phyloP scores from a whole-genome alignment of 2,888 invertebrate genomes.

The Acanthosepion esculentum region DNA sequence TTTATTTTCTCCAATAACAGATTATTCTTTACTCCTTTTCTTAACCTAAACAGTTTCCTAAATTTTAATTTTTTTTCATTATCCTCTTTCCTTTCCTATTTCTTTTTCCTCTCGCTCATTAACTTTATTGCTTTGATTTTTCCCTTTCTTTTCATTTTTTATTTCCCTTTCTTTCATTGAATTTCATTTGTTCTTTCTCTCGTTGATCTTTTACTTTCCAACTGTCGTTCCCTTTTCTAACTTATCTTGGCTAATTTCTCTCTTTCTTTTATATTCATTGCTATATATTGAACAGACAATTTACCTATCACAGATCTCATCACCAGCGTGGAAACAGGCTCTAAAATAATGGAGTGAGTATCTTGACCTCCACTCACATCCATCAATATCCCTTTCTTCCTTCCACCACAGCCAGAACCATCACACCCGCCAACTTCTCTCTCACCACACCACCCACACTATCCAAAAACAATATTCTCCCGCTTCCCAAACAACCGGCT shows the following conservation, averaged over 20 bases:
- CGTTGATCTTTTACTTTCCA: not conserved
- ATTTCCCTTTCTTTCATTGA: not conserved
- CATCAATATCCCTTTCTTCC: not conserved
- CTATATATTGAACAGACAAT: constrained; percentile 9
- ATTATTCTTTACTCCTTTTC: not conserved
- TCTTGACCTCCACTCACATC: constrained; percentile 33
- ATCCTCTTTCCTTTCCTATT: not conserved
- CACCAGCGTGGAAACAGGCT: constrained; percentile 17
- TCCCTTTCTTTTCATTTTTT: not conserved
- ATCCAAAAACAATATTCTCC: not conserved
- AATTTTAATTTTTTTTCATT: not conserved
- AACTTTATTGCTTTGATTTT: not conserved
- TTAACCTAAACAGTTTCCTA: not conserved
- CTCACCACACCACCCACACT: not conserved
- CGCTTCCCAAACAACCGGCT: constrained; percentile 17
- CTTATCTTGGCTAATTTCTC: not conserved
- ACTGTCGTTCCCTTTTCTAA: not conserved
- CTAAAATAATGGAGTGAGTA: constrained; percentile 1
- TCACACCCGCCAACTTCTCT: not conserved
- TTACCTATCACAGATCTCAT: constrained; percentile 33
- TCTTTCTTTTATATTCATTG: not conserved
- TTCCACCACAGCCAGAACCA: not conserved
- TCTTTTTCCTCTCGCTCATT: not conserved
- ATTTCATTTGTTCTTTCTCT: not conserved
- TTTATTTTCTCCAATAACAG: not conserved